phyloP scores from a whole-genome alignment of 2,888 invertebrate species.

The Callimorpha dominula region DNA sequence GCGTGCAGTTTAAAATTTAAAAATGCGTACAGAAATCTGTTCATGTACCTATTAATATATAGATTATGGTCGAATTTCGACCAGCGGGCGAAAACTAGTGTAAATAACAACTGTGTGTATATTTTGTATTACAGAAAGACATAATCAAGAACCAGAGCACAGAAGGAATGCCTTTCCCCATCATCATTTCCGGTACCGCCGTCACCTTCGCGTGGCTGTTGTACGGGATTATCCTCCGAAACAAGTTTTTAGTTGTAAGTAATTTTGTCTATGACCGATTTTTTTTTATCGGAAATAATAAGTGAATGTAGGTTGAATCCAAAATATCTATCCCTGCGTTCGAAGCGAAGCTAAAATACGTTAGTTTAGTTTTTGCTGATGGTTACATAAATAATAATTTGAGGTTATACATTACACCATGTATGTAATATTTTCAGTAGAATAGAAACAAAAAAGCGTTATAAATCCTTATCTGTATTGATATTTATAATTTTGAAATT shows the following conservation, averaged over 20 bases:
- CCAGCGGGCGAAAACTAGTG: neutral
- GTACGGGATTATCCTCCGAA: constrained; percentile 92
- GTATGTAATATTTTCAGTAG: too few relatives aligned
- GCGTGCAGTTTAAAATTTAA: too few relatives aligned
- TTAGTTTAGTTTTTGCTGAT: neutral
- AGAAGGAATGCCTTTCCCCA: constrained; percentile 94
- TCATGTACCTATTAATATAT: too few relatives aligned
- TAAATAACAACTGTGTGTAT: neutral
- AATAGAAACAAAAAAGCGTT: neutral
- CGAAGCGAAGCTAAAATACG: neutral
- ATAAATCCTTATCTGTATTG: neutral
- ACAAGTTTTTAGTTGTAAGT: constrained; percentile 92
- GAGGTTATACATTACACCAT: too few relatives aligned
- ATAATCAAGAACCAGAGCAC: constrained; percentile 94
- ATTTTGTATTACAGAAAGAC: constrained; percentile 86
- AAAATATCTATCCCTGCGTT: neutral
- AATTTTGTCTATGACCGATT: constrained; percentile 9
- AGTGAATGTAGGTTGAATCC: too few relatives aligned
- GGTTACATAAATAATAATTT: too few relatives aligned
- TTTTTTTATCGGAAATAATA: neutral
- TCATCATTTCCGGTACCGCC: constrained; percentile 93
- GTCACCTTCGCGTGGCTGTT: constrained; percentile 93
- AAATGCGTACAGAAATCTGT: too few relatives aligned
- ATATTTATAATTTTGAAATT: neutral
- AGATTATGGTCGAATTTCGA: neutral